A percentile compares a stretch with the other conserved stretches of the same genome.
These are phyloP conservation scores for Desmophyllum pertusum DNA, from an alignment of 92 coral and sea anemone genomes.

Conservation along the genomic window DNA sequence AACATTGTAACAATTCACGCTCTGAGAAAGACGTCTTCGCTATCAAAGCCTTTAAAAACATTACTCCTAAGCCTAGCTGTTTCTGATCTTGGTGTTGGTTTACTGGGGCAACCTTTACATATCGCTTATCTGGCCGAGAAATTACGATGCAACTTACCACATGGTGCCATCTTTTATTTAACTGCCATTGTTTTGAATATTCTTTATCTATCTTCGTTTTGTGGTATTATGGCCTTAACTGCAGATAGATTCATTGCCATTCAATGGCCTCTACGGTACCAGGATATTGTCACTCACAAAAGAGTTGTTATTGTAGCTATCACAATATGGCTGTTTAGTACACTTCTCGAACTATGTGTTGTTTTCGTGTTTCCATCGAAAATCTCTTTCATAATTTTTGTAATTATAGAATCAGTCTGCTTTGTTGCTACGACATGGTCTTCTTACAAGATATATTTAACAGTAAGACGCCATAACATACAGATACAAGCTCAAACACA, in stretches of 20 bases:
- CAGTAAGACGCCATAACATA: background rate
- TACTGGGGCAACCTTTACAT: slow-evolving; percentile 3
- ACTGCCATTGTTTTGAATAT: background rate
- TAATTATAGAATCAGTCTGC: background rate
- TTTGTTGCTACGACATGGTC: background rate
- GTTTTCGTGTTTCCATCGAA: background rate
- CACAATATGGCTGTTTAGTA: background rate
- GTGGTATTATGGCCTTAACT: slow-evolving; percentile 10
- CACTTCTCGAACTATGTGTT: background rate
- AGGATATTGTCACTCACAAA: slow-evolving; percentile 5
- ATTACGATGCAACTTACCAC: slow-evolving; percentile 26
- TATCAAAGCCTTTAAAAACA: slow-evolving; percentile 6
- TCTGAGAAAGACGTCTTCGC: slow-evolving; percentile 7
- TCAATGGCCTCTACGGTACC: slow-evolving; percentile 7
- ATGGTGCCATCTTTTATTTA: background rate
- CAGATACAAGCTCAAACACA: background rate
- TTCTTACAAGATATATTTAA: background rate
- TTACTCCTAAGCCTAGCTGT: slow-evolving; percentile 11
- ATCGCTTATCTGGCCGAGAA: background rate
- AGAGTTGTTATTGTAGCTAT: background rate
- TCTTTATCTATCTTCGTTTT: slow-evolving; percentile 9
- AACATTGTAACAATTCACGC: slow-evolving; percentile 2
- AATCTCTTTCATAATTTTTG: background rate
- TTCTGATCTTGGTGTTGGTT: slow-evolving; percentile 28
- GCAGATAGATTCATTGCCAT: slow-evolving; percentile 20